A percentile compares a stretch with the other conserved stretches of the same genome.
Evolutionary conservation across 2,797 vertebrate genomes (phyloP).

Genomic region (Enteromius anoplus): DNA sequence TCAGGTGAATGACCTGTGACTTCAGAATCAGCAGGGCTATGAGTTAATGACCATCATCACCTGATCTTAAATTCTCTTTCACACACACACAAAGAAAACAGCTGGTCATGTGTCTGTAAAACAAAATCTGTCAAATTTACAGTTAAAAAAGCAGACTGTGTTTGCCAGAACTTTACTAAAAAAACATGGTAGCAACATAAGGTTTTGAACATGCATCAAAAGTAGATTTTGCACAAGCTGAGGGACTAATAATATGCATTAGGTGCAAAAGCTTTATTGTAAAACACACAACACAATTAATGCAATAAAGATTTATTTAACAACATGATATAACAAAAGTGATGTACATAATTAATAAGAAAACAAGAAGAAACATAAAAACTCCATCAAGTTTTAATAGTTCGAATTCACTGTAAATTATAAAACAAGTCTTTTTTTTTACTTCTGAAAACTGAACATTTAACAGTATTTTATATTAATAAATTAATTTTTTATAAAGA

Average conservation of each 20-base stretch:
- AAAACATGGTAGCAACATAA: neutral
- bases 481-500: too few relatives aligned
- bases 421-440: neutral
- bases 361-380: neutral
- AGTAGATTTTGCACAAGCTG: neutral
- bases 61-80: neutral
- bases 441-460: neutral
- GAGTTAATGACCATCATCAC: conserved; percentile 45
- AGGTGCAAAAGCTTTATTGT: neutral
- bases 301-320: neutral
- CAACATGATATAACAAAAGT: neutral
- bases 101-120: neutral
- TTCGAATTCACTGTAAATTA: neutral
- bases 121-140: neutral
- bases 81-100: conserved; percentile 10
- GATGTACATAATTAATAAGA: neutral
- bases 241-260: too few relatives aligned
- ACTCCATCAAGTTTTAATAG: neutral
- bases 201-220: neutral
- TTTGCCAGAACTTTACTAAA: neutral
- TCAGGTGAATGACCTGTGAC: conserved; percentile 42
- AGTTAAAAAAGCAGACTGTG: neutral
- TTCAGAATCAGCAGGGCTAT: conserved; percentile 46
- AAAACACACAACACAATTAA: neutral
- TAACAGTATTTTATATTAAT: neutral